Percentiles rank a stretch among this genome's conserved stretches.
Evolutionary conservation across 1,140 invertebrate species (phyloP).

Genomic region (Lasioglossum albipes): DNA sequence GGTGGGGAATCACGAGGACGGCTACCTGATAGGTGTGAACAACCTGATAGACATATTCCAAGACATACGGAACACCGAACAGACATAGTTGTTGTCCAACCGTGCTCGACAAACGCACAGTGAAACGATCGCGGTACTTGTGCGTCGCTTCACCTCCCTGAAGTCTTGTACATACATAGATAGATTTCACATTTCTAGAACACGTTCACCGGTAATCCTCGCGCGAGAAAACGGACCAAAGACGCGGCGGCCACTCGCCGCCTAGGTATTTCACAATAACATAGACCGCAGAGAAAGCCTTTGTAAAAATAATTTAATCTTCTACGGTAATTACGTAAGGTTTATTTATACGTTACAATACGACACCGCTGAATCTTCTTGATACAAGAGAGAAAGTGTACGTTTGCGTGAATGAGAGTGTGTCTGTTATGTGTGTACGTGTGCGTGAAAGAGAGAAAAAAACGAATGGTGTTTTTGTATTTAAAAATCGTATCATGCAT

Average conservation of each 20-base stretch:
- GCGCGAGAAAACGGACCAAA: constrained; percentile 70
- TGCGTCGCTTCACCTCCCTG: neutral
- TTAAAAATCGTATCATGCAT: constrained; percentile 67
- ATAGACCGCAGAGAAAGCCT: constrained; percentile 21
- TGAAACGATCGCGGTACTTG: too few species aligned
- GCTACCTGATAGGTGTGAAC: constrained; percentile 96
- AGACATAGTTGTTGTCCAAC: too few species aligned
- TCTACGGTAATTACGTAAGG: constrained; percentile 66
- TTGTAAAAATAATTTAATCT: constrained; percentile 67
- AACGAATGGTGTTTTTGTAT: constrained; percentile 61
- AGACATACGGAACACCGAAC: constrained; percentile 61
- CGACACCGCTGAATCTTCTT: constrained; percentile 58
- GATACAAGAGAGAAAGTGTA: constrained; percentile 52
- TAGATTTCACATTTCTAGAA: neutral
- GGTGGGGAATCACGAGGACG: constrained; percentile 99
- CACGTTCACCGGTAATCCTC: constrained; percentile 19
- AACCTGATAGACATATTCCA: constrained; percentile 94
- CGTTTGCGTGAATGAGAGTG: neutral
- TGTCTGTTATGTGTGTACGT: neutral
- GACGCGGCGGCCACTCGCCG: constrained; percentile 69
- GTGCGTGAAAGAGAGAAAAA: neutral
- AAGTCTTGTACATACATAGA: constrained; percentile 33
- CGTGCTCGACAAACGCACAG: too few species aligned
- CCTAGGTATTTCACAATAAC: constrained; percentile 56
- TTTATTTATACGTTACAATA: constrained; percentile 71